A percentile compares a stretch with the other conserved stretches of the same genome.
phyloP scores from a whole-genome alignment of 2,113 vertebrate species.

The Centrocercus urophasianus region DNA sequence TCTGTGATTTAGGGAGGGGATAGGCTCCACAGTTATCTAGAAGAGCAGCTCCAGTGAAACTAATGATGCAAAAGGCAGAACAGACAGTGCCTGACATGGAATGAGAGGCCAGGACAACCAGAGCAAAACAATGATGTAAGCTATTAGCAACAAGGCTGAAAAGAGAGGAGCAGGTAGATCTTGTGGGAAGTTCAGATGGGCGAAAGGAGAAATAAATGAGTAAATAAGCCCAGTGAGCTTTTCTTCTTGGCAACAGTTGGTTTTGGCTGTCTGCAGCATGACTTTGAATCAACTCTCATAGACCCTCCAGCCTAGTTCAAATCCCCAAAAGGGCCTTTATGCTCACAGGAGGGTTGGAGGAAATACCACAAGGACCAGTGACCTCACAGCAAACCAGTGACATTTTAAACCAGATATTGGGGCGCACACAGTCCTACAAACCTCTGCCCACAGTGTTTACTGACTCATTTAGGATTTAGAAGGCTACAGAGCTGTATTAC shows the following conservation, averaged over 20 bases:
- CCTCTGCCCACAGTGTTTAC: not conserved
- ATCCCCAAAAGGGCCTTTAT: not conserved
- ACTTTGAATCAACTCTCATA: slow-evolving; percentile 11
- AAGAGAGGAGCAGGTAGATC: not conserved
- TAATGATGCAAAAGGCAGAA: not conserved
- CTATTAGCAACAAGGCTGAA: not conserved
- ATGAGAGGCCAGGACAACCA: not conserved
- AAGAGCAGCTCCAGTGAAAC: not conserved
- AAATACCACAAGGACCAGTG: not conserved
- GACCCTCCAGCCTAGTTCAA: not conserved
- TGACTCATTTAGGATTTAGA: not conserved
- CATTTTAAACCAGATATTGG: not conserved
- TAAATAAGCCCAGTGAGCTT: not conserved
- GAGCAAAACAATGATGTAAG: not conserved
- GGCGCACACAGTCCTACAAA: not conserved
- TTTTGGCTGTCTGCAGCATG: not conserved
- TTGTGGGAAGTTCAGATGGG: not conserved
- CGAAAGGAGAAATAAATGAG: not conserved
- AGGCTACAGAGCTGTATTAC: not conserved
- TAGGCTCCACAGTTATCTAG: not conserved
- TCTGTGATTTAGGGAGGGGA: not conserved
- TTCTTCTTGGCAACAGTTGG: not conserved
- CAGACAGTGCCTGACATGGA: not conserved
- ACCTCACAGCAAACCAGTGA: not conserved
- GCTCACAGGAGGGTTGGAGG: not conserved